Base-by-base conservation (phyloP, 2,797 vertebrate species). In the Gambelia wislizenii region DNA sequence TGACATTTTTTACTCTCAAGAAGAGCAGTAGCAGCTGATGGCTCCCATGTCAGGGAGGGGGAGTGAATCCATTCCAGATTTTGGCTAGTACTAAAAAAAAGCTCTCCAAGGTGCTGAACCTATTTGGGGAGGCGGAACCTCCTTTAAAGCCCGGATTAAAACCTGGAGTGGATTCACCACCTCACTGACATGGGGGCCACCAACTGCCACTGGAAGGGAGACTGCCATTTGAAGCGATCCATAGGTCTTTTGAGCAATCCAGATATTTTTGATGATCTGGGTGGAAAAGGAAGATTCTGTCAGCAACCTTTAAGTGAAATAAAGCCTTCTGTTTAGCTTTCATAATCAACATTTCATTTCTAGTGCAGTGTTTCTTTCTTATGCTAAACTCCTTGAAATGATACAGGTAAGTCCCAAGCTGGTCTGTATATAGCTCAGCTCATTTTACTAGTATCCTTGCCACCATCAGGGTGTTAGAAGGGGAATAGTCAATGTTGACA, bases 291-390 rank as follows among this genome's bases (percentile, higher is more conserved):
- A 84, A 89, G 18, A 61, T 47, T 33, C n/a, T 77, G 52, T 25
- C n/a, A 4, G 1, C 1, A 74, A 36, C 16, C 56, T 87, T 80
- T 87, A 52, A 88, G 33, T 52, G 61, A 75, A 79, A 33, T 47
- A 84, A 84, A 79, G 33, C 64, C 20, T 83, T 84, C 39, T 67
- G 36, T 69, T 64, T 83, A 69, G 36, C 36, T 78, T 85, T 54
- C 72, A 30, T 39, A 47, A 61, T 85, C 72, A 83, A 69, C 10
- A 49, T 78, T 88, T 52, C 64, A 25, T 84, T 70, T 84, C 61
- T 78, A 54, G 9, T 67, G 64, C 27, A 10, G 30, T 30, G 14
- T 33, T 54, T 36, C 47, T 56, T 72, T 36, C 47, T 42, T 33
- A 85, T 61, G 70, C 82, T 67, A 22, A 22, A 75, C 14, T 61